phyloP scores from a whole-genome alignment of 2,797 vertebrate species.

The Muraenolepis orangiensis region DNA sequence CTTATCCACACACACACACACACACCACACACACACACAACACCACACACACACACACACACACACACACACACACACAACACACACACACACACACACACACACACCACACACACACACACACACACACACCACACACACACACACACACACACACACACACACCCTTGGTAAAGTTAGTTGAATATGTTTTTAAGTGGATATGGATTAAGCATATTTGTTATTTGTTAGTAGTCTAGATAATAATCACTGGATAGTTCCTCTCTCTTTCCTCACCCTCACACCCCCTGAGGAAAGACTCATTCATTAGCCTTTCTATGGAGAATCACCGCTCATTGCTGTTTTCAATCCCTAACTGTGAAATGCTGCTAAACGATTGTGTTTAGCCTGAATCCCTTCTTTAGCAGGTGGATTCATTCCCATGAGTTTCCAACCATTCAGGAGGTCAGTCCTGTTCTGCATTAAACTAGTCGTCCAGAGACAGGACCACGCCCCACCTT shows the following conservation, averaged over 20 bases:
- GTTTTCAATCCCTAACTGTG: background rate
- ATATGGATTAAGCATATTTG: background rate
- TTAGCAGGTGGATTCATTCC: background rate
- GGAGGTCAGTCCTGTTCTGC: constrained; percentile 10
- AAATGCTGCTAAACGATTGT: background rate
- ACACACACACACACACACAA: constrained; percentile 3
- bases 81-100: constrained; percentile 5
- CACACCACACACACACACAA: too few relatives aligned
- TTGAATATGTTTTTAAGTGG: background rate
- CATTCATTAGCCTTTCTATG: background rate
- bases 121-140: too few relatives aligned
- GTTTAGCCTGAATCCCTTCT: background rate
- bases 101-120: background rate
- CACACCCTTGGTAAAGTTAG: background rate
- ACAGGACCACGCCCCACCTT: background rate
- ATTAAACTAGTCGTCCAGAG: background rate
- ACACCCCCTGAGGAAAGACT: background rate
- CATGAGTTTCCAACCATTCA: background rate
- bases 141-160: background rate
- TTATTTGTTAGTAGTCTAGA: background rate
- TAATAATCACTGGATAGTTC: constrained; percentile 20
- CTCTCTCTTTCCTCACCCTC: background rate
- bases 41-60: background rate
- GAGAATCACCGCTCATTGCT: background rate
- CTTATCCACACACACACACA: background rate